A percentile compares a stretch with the other conserved stretches of the same genome.
phyloP scores from a whole-genome alignment of 1,140 invertebrate species.

The Melanaphis sacchari region DNA sequence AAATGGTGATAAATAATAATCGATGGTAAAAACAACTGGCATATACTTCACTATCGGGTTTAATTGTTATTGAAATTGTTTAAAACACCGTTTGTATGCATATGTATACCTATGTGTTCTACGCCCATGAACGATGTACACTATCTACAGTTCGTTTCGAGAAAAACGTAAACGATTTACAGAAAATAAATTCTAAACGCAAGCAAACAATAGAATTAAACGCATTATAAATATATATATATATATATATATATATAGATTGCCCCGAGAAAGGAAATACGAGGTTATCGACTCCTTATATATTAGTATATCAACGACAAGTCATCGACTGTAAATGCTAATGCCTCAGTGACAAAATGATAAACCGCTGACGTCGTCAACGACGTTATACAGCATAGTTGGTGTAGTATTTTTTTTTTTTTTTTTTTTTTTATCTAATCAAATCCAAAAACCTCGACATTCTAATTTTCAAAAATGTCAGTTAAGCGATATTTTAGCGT shows the following conservation, averaged over 20 bases:
- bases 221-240: neutral
- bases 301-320: conserved; percentile 24
- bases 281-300: conserved; percentile 20
- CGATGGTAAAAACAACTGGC: neutral
- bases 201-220: neutral
- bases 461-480: neutral
- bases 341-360: conserved; percentile 24
- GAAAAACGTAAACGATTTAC: neutral
- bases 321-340: conserved; percentile 42
- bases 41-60: neutral
- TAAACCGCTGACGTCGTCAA: neutral
- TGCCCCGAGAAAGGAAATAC: neutral
- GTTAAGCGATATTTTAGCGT: neutral
- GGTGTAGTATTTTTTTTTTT: neutral
- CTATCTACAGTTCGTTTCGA: neutral
- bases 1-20: neutral
- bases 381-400: neutral
- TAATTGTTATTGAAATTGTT: conserved; percentile 1
- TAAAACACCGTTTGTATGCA: neutral
- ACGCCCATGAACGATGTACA: neutral
- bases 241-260: neutral
- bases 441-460: neutral
- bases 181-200: neutral
- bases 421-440: neutral
- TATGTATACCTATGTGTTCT: neutral